phyloP scores from a whole-genome alignment of 2,113 vertebrate genomes.

The Hydrolagus affinis region DNA sequence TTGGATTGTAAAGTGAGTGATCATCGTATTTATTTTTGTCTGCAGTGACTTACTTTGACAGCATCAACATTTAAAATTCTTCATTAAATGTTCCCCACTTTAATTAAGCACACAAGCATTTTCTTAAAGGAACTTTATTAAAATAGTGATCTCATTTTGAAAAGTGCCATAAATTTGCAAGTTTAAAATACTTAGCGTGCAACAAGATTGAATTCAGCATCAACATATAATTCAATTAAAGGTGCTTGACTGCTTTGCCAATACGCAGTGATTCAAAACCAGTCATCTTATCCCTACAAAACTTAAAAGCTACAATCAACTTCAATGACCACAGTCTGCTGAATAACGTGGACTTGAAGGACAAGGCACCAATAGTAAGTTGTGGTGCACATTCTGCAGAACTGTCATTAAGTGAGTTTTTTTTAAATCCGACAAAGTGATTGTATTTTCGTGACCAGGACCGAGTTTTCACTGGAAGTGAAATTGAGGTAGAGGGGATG shows the following conservation, averaged over 20 bases:
- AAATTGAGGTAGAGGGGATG: neutral
- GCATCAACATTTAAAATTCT: neutral
- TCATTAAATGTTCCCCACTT: neutral
- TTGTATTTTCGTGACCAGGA: neutral
- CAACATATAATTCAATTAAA: neutral
- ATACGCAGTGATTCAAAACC: neutral
- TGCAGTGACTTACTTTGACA: neutral
- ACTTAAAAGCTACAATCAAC: neutral
- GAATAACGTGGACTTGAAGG: neutral
- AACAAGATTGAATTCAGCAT: neutral
- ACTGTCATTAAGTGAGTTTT: neutral
- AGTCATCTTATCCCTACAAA: neutral
- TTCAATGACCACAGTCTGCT: no score
- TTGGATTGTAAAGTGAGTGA: neutral
- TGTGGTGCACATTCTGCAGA: neutral
- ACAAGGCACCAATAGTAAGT: neutral
- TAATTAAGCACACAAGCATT: neutral
- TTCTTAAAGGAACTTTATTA: constrained; percentile 8
- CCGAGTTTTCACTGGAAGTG: neutral
- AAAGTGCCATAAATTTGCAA: neutral
- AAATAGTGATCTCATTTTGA: constrained; percentile 9
- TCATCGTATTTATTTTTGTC: neutral
- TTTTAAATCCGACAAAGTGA: neutral
- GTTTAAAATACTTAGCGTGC: neutral
- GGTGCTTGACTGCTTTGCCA: neutral